Conservation (phyloP, 2,888 invertebrate genomes). For the Nemapogon koenigi region DNA sequence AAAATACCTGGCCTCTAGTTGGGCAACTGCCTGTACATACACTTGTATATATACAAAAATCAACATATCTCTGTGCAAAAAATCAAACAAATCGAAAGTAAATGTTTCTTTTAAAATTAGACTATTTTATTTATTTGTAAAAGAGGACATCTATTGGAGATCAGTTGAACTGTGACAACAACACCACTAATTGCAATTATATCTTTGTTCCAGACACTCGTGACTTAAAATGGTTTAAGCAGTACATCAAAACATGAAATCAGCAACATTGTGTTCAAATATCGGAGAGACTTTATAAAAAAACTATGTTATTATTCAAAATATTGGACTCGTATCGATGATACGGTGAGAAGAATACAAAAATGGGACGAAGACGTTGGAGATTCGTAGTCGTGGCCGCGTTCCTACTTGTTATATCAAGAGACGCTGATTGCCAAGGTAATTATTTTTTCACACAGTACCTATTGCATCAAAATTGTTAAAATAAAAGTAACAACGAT, state of each 20-base stretch:
- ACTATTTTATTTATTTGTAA: too few species aligned
- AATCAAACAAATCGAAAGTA: too few species aligned
- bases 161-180: too few species aligned
- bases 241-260: background rate
- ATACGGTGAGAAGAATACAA: constrained; percentile 42
- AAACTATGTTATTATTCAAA: constrained; percentile 25
- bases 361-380: constrained; percentile 57
- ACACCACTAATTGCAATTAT: too few species aligned
- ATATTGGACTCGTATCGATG: constrained; percentile 34
- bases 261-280: constrained; percentile 1
- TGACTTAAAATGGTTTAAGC: constrained; percentile 1
- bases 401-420: constrained; percentile 45
- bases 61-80: too few species aligned
- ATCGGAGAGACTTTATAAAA: constrained; percentile 23
- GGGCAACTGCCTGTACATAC: too few species aligned
- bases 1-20: too few species aligned
- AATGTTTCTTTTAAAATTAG: too few species aligned
- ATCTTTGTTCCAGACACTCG: constrained; percentile 3
- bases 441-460: constrained; percentile 17
- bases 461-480: background rate
- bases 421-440: constrained; percentile 55
- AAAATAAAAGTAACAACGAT: constrained; percentile 3
- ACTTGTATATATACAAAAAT: too few species aligned
- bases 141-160: too few species aligned
- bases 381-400: constrained; percentile 48